Evolutionary conservation across 2,113 vertebrate species (phyloP), one percentile per base, ranked within the genome.

Genomic region (Sebastes fasciatus): DNA sequence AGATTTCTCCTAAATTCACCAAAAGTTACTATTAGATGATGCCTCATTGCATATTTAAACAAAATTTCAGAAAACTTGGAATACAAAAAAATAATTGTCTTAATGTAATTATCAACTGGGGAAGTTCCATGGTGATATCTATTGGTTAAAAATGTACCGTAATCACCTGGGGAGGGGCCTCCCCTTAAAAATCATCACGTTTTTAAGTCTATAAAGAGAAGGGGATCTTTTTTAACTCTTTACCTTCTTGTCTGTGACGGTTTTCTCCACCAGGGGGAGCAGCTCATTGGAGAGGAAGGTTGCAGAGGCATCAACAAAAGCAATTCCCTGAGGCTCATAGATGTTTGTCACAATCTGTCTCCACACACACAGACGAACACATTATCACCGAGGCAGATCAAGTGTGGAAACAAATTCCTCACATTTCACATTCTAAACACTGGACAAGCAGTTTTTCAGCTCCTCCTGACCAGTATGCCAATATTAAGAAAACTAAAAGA

Each of bases 271-370:
- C 23, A 94, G 90, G 45, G 96, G 93, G 51, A 95, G 93, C 46
- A 97, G 84, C 8, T 98, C 95, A 86, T 97, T 96, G 71, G 95
- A 94, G 64, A 97, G 88, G 88, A 98, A 98, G 42, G 96, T 95
- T 88, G 94, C 95, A 79, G 95, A 79, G 0, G 94, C 92, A 8
- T 98, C 96, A 82, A 97, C 88, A 71, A 96, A 97, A 60, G 88
- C 81, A 85, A 98, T 96, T 10, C 97, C 97, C 68, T 97, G 97
- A 5, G 96, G 96, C 92, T 99, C 97, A 92, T 96, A 97, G 88
- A 99, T 95, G 76, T 96, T 89, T 83, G 95, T 93, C 42, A 96
- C 88, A 64, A 99, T 97, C 97, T 99, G 93, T 71, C 82, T 77
- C 17, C 82, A 81, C 62, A 92, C 81, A 84, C 52, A 52, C 14